These are phyloP conservation scores for Takifugu ocellatus DNA, from an alignment of 2,797 vertebrate genomes.

Conservation along the genomic window DNA sequence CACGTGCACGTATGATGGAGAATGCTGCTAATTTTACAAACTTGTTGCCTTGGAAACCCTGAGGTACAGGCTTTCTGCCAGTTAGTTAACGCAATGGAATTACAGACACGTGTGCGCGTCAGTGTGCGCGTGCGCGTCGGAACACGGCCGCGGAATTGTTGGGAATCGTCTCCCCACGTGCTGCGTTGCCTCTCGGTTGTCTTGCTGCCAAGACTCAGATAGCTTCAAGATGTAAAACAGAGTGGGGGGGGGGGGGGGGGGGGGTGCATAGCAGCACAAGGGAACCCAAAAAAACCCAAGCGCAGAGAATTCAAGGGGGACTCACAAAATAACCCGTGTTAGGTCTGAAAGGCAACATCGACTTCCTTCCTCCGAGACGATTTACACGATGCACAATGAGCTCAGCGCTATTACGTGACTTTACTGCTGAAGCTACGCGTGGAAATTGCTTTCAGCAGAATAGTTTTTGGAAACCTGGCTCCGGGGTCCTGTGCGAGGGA, in stretches of 20 bases:
- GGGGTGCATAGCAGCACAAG: conserved; percentile 1
- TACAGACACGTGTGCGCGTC: conserved; percentile 45
- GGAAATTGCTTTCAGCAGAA: conserved; percentile 15
- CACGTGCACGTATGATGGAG: conserved; percentile 7
- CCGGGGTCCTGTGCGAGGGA: conserved; percentile 7
- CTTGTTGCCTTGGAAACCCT: conserved; percentile 65
- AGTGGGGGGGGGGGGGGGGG: conserved; percentile 27
- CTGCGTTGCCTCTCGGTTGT: conserved; percentile 48
- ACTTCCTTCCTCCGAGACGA: conserved; percentile 57
- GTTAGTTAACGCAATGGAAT: conserved; percentile 60
- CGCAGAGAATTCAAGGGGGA: conserved; percentile 46
- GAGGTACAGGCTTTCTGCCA: conserved; percentile 47
- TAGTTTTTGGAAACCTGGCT: not conserved
- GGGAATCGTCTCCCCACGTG: conserved; percentile 60
- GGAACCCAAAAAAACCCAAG: conserved; percentile 38
- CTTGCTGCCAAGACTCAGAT: conserved; percentile 62
- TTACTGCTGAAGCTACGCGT: conserved; percentile 47
- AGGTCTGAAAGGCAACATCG: conserved; percentile 56
- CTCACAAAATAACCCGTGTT: conserved; percentile 51
- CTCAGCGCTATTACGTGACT: conserved; percentile 54
- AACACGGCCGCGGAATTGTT: conserved; percentile 47
- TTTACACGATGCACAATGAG: conserved; percentile 57
- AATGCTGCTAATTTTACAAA: conserved; percentile 48
- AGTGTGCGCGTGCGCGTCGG: conserved; percentile 31
- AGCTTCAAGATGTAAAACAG: conserved; percentile 68